Conservation (phyloP, 35 echinoderm and acorn worm species). For the Heliocidaris tuberculata region DNA sequence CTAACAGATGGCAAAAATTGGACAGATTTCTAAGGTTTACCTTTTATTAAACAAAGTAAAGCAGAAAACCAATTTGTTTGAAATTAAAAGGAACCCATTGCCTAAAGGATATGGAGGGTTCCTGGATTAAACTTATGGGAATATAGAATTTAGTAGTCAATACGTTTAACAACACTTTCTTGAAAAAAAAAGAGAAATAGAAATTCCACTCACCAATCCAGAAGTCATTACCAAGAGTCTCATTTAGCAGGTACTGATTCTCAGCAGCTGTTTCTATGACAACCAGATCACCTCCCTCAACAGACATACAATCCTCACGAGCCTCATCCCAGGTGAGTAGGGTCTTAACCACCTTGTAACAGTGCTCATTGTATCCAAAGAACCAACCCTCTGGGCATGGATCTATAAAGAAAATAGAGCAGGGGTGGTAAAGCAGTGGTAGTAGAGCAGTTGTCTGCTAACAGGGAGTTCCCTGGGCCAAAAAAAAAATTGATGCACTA, state of each 20-base stretch:
- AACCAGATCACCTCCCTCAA: constrained; percentile 81
- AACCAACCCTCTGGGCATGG: constrained; percentile 77
- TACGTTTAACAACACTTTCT: too few species aligned
- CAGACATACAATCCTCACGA: constrained; percentile 60
- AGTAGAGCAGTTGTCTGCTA: neutral
- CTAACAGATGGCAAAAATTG: too few species aligned
- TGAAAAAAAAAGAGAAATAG: neutral
- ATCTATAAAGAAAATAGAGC: constrained; percentile 48
- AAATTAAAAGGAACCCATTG: too few species aligned
- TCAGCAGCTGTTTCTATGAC: constrained; percentile 79
- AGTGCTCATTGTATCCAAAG: constrained; percentile 55
- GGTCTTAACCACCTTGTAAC: constrained; percentile 65
- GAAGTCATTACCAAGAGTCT: constrained; percentile 57
- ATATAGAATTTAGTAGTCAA: too few species aligned
- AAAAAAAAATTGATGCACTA: too few species aligned
- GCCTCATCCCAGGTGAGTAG: constrained; percentile 60
- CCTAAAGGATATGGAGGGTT: too few species aligned
- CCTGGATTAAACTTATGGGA: too few species aligned
- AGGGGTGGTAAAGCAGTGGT: neutral
- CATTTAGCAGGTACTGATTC: constrained; percentile 66
- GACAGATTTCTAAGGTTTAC: too few species aligned
- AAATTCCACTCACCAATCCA: constrained; percentile 86
- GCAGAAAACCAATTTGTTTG: too few species aligned
- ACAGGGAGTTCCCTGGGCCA: too few species aligned
- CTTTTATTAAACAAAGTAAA: too few species aligned